These are phyloP conservation scores for Habrosyne pyritoides DNA, from an alignment of 2,888 invertebrate genomes.

Conservation along the genomic window DNA sequence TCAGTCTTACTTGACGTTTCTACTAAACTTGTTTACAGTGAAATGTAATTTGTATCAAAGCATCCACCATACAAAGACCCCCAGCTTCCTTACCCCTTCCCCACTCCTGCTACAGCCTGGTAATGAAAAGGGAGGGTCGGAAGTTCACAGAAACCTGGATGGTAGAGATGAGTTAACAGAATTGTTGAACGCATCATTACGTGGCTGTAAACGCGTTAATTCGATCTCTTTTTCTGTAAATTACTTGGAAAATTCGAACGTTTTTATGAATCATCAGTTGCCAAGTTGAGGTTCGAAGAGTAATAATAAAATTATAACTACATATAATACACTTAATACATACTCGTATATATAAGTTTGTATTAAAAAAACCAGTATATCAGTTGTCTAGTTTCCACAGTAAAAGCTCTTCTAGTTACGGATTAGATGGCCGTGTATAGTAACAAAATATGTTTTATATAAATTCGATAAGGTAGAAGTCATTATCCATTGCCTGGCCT, in stretches of 20 bases:
- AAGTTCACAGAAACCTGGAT: constrained; percentile 35
- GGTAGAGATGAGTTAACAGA: constrained; percentile 60
- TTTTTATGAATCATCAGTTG: constrained; percentile 12
- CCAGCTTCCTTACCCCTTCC: constrained; percentile 8
- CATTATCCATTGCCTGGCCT: no score
- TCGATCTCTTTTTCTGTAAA: constrained; percentile 45
- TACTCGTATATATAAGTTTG: no score
- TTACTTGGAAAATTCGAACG: constrained; percentile 48
- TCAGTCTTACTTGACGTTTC: constrained; percentile 58
- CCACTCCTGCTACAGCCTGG: constrained; percentile 3
- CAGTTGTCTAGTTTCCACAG: no score
- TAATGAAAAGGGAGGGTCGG: constrained; percentile 8
- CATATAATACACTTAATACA: no score
- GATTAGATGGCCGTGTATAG: no score
- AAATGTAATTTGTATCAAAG: constrained; percentile 51
- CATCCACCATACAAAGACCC: constrained; percentile 31
- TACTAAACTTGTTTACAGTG: constrained; percentile 58
- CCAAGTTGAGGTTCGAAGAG: neutral
- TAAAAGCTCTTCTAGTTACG: no score
- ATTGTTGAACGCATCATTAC: constrained; percentile 68
- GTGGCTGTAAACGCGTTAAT: constrained; percentile 45
- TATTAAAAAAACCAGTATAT: no score
- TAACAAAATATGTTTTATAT: no score
- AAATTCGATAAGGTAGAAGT: no score
- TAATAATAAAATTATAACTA: no score